Percentiles rank a stretch among this genome's conserved stretches.
phyloP scores from a whole-genome alignment of 2,888 invertebrate genomes.

The Ariolimax columbianus region DNA sequence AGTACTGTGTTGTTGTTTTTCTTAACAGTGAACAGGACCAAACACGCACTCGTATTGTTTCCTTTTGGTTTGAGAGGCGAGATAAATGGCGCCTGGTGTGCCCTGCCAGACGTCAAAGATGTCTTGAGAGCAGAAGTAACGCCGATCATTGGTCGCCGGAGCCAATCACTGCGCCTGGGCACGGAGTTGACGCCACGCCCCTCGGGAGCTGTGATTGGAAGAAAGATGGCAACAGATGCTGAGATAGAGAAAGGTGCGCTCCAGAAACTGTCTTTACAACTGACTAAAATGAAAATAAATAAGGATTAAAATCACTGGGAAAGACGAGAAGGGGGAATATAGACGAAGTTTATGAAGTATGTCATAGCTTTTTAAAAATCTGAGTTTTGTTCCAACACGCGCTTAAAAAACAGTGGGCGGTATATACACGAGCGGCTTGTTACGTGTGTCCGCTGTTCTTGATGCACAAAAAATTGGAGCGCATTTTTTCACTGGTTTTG shows the following conservation, averaged over 20 bases:
- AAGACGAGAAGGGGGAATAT: no score
- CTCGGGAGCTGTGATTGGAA: slow-evolving; percentile 18
- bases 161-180: neutral
- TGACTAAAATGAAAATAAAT: no score
- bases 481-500: no score
- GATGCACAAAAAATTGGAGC: no score
- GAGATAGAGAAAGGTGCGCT: neutral
- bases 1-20: neutral
- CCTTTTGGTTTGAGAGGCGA: neutral
- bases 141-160: slow-evolving; percentile 25
- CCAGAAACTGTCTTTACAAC: neutral
- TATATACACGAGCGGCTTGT: no score
- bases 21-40: neutral
- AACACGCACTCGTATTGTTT: neutral
- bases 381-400: no score
- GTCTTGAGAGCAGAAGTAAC: slow-evolving; percentile 14
- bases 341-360: no score
- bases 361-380: no score
- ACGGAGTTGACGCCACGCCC: slow-evolving; percentile 14
- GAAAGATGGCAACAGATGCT: slow-evolving; percentile 39
- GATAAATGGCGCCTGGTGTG: slow-evolving; percentile 21
- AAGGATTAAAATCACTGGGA: no score
- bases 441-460: no score
- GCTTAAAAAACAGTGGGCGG: no score
- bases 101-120: slow-evolving; percentile 18